Base-by-base conservation (phyloP, 2,888 invertebrate species). In the Noctua pronuba region DNA sequence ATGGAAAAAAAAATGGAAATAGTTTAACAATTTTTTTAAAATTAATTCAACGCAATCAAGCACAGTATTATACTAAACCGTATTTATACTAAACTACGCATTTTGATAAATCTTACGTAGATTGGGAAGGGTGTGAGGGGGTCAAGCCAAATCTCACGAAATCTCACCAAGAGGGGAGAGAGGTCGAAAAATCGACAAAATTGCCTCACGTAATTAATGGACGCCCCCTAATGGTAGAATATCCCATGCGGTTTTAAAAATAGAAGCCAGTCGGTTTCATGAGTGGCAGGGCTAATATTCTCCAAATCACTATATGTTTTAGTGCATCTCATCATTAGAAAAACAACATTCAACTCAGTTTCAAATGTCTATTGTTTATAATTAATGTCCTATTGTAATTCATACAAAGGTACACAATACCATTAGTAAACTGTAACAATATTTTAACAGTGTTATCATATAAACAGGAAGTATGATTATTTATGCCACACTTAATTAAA, bases 391-490 rank as follows among this genome's bases (percentile, higher is more conserved):
- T 62, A 1, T 70, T 70, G 35, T 55, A 16, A 60, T 21, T 60
- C 21, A 60, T 31, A 52, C 10, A 60, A 66, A 62, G n/a, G 60
- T 65, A 74, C 38, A 65, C 44, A 77, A 28, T 52, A 52, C 21
- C 4, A 46, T 69, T 70, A 74, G 67, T 80, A 84, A 68, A 41
- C 35, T 79, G 13, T 68, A 68, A 65, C 49, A 82, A 65, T 74
- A 80, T 68, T 74, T 78, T 38, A 80, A 52, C 28, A 75, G 35
- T 72, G 52, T 73, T 80, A 80, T 75, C 72, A 21, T 68, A 58
- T 58, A 66, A 75, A 86, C 77, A 82, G 88, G 86, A 86, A 83
- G 65, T 74, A 11, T 41, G 65, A 73, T 62, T 71, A 76, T 74
- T 80, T 76, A 76, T 73, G 66, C 55, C 28, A 46, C 35, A 66